Evolutionary conservation across 2,797 vertebrate species (phyloP), one percentile per base, ranked within the genome.

Genomic region (Chelidonichthys spinosus): DNA sequence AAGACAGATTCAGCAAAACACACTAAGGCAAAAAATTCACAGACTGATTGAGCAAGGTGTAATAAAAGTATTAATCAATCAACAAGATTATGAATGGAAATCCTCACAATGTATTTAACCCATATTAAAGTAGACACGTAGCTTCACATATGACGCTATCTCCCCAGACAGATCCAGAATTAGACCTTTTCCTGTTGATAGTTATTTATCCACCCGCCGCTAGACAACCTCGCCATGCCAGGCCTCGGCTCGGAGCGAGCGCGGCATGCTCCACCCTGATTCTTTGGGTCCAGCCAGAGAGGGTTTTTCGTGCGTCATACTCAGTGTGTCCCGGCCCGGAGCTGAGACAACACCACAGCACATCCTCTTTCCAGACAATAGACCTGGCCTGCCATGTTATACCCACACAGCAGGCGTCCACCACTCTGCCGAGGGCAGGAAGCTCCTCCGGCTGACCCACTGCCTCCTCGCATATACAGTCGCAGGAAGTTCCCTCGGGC

Each of bases 341-440:
- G 94, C 91, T 81, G 91, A 91, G 93, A 93, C 92, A 92, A 94
- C 83, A 84, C 84, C 86, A 83, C 72, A 88, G 94, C 92, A 97
- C 94, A 96, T 96, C 95, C 95, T 97, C 94, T 94, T 87, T 76
- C 72, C 90, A 95, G 95, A 97, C 97, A 97, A 97, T 96, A 94
- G 95, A 89, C 76, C 92, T 92, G 83, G 89, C 89, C 87, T 87
- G 79, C 85, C 82, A 86, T 85, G 92, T 90, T 92, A 69, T 91
- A 92, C 91, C 93, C 86, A 84, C 93, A 89, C 95, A 94, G 92
- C 93, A 90, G 94, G 93, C 87, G 74, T 91, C 85, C 85, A 80
- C 84, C 77, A 86, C 87, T 89, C 79, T 73, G 89, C 72, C 76
- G 82, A 83, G 78, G 86, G 87, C 92, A 94, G 94, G 93, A 95